Evolutionary conservation across 1,140 invertebrate species (phyloP), one percentile per base, ranked within the genome.

Genomic region (Eumaeus atala): DNA sequence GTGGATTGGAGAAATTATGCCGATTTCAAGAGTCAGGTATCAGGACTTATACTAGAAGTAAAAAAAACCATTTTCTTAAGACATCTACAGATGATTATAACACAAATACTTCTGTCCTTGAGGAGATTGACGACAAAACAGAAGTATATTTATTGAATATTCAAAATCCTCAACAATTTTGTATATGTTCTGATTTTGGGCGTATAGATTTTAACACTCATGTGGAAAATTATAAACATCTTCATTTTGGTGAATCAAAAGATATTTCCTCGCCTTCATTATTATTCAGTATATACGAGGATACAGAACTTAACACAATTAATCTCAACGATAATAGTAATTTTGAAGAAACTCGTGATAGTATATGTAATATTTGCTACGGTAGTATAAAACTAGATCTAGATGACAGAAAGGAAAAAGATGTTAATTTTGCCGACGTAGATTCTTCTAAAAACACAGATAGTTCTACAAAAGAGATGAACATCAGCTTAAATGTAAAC

Each of bases 131-230:
- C 57, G 18, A 35, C 11, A 59, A 28, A 28, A 55, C 34, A 47
- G 33, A 44, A 28, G 51, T 58, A 21, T 59, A 53, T 33, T 40
- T 12, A 58, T 58, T 55, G 6, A 11, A 37, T 12, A 51, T 38
- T 10, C 17, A 52, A 48, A 44, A 56, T 52, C 48, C 11, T 49
- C 42, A 66, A 54, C 57, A 70, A 47, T 74, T 75, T 63, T 85
- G 79, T 65, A 33, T 77, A 48, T 84, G 82, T 64, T 35, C 59
- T 40, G 82, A 85, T 67, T 85, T 79, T 65, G 82, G 82, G 37
- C 58, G 38, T 21, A 64, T 75, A 53, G 21, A 49, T 42, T 62
- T 58, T 51, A 64, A 73, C 59, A 65, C 67, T 56, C 11, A 10
- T 42, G 55, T 58, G 54, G 51, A 58, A 37, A 33, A 16, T 9